Conservation (phyloP, 2,797 vertebrate species). For the Enoplosus armatus region DNA sequence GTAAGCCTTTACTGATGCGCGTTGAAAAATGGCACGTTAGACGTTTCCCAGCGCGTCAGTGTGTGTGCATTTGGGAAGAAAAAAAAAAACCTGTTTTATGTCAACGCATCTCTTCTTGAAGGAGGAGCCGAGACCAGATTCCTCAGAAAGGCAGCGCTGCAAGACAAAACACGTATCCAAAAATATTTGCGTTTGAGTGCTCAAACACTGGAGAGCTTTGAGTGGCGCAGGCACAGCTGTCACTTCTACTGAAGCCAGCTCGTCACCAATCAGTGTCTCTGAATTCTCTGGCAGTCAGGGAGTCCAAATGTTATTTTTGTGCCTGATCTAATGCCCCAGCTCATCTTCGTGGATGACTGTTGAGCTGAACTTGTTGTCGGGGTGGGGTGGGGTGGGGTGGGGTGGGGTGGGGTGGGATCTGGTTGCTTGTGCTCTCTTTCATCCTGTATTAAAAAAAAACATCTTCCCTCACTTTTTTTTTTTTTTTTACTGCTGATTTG, state of each 20-base stretch:
- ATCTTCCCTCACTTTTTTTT: constrained; percentile 45
- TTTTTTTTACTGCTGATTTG: constrained; percentile 26
- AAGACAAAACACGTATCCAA: background rate
- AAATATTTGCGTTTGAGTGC: background rate
- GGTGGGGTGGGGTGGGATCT: no score
- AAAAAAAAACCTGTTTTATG: constrained; percentile 36
- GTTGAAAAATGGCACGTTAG: constrained; percentile 8
- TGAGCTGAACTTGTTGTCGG: constrained; percentile 2
- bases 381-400: no score
- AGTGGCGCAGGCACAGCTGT: constrained; percentile 19
- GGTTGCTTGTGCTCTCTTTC: constrained; percentile 20
- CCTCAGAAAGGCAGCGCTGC: background rate
- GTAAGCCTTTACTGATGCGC: background rate
- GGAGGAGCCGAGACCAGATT: constrained; percentile 28
- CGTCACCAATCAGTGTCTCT: constrained; percentile 17
- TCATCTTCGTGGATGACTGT: background rate
- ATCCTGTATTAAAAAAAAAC: constrained; percentile 29
- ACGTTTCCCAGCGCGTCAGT: constrained; percentile 23
- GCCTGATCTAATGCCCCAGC: background rate
- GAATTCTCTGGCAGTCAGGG: constrained; percentile 1
- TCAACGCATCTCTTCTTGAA: constrained; percentile 27
- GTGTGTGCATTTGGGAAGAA: background rate
- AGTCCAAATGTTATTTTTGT: constrained; percentile 13
- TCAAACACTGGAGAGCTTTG: background rate
- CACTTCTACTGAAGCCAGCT: constrained; percentile 21